Percentiles rank a stretch among this genome's conserved stretches.
phyloP scores from a whole-genome alignment of 2,888 invertebrate genomes.

The Cynaeus angustus region DNA sequence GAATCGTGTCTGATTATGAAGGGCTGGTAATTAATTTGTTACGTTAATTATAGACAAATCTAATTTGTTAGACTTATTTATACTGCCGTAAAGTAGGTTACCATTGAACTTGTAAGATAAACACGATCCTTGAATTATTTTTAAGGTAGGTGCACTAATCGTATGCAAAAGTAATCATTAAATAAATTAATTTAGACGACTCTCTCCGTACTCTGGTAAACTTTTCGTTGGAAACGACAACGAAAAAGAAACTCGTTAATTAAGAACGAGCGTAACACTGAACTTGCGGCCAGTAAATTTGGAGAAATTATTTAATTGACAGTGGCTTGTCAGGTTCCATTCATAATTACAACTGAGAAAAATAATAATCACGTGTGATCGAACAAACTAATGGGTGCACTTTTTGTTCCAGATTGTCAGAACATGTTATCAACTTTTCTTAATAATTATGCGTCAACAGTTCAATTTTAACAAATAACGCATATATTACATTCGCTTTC shows the following conservation, averaged over 20 bases:
- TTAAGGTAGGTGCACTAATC: conserved; percentile 18
- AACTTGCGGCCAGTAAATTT: conserved; percentile 8
- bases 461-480: no score
- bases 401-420: background rate
- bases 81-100: conserved; percentile 3
- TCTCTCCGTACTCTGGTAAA: conserved; percentile 25
- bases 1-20: background rate
- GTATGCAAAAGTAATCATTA: conserved; percentile 17
- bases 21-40: background rate
- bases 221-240: background rate
- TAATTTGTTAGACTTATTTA: background rate
- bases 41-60: background rate
- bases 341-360: no score
- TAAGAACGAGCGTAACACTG: conserved; percentile 16
- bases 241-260: conserved; percentile 14
- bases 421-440: conserved; percentile 2
- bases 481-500: conserved; percentile 8
- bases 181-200: conserved; percentile 30
- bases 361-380: background rate
- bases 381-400: background rate
- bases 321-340: background rate
- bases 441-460: background rate
- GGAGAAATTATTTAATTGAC: conserved; percentile 4
- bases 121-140: conserved; percentile 14
- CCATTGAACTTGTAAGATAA: background rate